Evolutionary conservation across 2,113 vertebrate genomes (phyloP), one percentile per base, ranked within the genome.

Genomic region (Pterocles burchelli): DNA sequence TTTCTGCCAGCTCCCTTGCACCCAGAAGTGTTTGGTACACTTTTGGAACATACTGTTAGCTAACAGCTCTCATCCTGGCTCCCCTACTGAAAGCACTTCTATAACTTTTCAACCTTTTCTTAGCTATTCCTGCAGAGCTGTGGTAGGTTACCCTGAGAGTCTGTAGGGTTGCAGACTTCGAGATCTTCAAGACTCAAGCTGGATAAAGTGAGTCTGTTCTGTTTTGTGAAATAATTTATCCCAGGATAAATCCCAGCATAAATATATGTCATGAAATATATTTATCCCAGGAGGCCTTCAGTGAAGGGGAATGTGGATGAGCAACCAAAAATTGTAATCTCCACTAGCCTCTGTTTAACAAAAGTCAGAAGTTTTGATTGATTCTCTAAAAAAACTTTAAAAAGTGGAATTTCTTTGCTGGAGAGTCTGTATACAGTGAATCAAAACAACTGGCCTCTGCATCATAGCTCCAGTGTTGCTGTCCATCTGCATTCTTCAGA

Each of bases 401-500:
- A 26, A 54, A 92, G 12, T 33, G 11, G 22, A 33, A 11, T 67
- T 54, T 79, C 34, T 91, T 83, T 91, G 19, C 62, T 77, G 77
- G 31, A 34, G 25, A 41, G 34, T 19, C 52, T 91, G 24, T 67
- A 29, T 63, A 28, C 3, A 78, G 58, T 41, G 52, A 89, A 73
- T 54, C 63, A 45, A 34, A 95, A 38, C 14, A 46, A 34, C 75
- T 78, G 75, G 29, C 52, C 29, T 66, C 73, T 85, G 86, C 48
- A 7, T 76, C 70, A 76, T 79, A 29, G 16, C 41, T 54, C 22
- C 16, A 3, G 12, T 73, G 22, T n/a, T 83, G 21, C 34, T 88
- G 38, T 78, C 70, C 63, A 38, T 68, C 81, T 85, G 81, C 80
- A 6, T 91, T 97, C 92, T 96, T 96, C 83, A 65, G 59, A 81